Percentiles rank a stretch among this genome's conserved stretches.
Conservation (phyloP, 2,888 invertebrate genomes). For the Halictus ligatus region DNA sequence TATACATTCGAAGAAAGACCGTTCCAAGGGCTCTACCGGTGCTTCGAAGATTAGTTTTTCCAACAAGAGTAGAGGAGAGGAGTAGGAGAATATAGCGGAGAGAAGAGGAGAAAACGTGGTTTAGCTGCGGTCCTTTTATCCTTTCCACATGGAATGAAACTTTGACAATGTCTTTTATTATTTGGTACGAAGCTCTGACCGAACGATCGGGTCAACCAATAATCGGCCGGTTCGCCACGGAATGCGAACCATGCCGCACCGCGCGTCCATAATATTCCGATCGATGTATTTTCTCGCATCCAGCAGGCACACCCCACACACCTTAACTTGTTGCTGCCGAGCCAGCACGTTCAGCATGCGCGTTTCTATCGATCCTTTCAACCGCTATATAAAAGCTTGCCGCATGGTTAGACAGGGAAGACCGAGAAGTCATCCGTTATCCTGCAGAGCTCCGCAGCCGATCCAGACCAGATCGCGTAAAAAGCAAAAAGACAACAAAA, state of each 20-base stretch:
- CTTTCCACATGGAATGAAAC: neutral
- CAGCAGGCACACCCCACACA: slow-evolving; percentile 68
- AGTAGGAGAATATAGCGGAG: no score
- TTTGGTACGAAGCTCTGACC: neutral
- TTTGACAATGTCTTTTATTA: neutral
- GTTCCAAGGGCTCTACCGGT: neutral
- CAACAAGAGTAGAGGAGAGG: neutral
- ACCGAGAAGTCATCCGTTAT: slow-evolving; percentile 37
- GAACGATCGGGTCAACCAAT: neutral
- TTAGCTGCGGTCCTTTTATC: neutral
- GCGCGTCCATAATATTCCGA: slow-evolving; percentile 52
- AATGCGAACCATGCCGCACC: neutral
- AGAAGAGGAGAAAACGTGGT: neutral
- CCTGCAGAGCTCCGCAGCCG: neutral
- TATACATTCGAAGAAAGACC: neutral
- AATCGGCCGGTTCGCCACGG: slow-evolving; percentile 8
- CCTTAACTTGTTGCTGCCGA: slow-evolving; percentile 82
- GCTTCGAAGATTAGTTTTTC: neutral
- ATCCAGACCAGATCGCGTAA: neutral
- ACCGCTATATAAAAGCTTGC: slow-evolving; percentile 76
- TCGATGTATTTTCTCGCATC: slow-evolving; percentile 46
- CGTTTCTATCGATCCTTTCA: slow-evolving; percentile 79
- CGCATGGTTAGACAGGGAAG: slow-evolving; percentile 69
- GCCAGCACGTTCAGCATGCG: slow-evolving; percentile 76
- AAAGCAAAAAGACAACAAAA: slow-evolving; percentile 3